Evolutionary conservation across 2,113 vertebrate genomes (phyloP).

Genomic region (Suncus etruscus): DNA sequence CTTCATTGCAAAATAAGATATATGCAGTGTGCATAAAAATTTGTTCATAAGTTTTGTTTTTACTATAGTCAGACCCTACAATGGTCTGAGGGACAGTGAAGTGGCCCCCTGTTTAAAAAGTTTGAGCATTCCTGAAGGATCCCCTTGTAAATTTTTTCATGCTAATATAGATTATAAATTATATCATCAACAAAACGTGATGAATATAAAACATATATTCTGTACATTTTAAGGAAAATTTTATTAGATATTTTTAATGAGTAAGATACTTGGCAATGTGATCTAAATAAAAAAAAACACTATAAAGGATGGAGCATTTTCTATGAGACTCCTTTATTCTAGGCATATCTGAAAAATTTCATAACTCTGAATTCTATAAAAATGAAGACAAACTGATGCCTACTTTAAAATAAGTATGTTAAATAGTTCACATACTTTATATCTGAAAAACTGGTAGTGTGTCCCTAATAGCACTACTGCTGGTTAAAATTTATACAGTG

Average conservation of each 20-base stretch:
- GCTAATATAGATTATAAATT: slow-evolving; percentile 32
- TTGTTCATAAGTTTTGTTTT: too few species aligned
- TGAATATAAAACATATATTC: slow-evolving; percentile 50
- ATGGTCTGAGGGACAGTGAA: too few species aligned
- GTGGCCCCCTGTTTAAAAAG: too few species aligned
- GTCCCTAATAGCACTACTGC: slow-evolving; percentile 65
- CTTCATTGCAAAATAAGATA: too few species aligned
- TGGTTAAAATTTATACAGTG: slow-evolving; percentile 77
- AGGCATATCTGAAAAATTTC: slow-evolving; percentile 69
- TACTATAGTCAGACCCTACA: too few species aligned
- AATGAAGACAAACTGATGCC: slow-evolving; percentile 78
- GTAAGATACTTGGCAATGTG: slow-evolving; percentile 6
- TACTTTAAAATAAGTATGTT: slow-evolving; percentile 81
- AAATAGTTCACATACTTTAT: slow-evolving; percentile 79
- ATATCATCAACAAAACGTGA: slow-evolving; percentile 25
- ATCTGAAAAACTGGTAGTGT: slow-evolving; percentile 72
- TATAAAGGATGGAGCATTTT: slow-evolving; percentile 46
- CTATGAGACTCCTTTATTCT: slow-evolving; percentile 50
- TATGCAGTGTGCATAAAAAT: too few species aligned
- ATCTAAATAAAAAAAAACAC: slow-evolving; percentile 14
- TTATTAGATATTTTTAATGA: slow-evolving; percentile 47
- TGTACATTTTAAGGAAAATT: neutral
- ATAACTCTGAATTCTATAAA: slow-evolving; percentile 62
- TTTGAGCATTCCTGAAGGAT: slow-evolving; percentile 16
- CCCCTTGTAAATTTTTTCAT: slow-evolving; percentile 41